These are phyloP conservation scores for Drosophila cardini DNA, from an alignment of 1,140 invertebrate species.

Conservation along the genomic window DNA sequence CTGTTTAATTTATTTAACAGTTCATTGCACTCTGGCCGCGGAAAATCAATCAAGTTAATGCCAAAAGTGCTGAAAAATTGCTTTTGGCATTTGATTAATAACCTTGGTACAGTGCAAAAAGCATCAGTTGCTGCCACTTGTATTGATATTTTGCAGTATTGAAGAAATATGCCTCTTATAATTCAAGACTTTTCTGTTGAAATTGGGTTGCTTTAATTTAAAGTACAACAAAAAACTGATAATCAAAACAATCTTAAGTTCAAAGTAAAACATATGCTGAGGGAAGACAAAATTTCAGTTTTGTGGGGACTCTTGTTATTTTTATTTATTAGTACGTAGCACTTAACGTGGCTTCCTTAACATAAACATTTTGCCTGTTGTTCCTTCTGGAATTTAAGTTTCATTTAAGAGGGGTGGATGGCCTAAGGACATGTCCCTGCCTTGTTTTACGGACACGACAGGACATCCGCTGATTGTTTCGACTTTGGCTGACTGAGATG, in stretches of 20 bases:
- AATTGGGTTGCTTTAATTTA: conserved; percentile 1
- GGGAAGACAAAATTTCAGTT: neutral
- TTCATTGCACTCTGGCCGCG: conserved; percentile 21
- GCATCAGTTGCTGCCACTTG: neutral
- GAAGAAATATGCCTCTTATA: neutral
- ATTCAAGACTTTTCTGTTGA: neutral
- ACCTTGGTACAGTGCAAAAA: neutral
- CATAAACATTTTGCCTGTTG: conserved; percentile 9
- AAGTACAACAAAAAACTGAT: neutral
- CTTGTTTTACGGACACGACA: conserved; percentile 16
- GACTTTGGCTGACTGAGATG: neutral
- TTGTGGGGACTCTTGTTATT: neutral
- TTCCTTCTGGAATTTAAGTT: conserved; percentile 3
- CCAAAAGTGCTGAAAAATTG: conserved; percentile 18
- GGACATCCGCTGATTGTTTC: conserved; percentile 13
- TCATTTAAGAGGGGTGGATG: conserved; percentile 7
- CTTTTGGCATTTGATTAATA: conserved; percentile 21
- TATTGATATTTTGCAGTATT: neutral
- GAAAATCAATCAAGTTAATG: conserved; percentile 32
- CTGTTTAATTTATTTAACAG: conserved; percentile 36
- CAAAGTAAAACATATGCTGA: neutral
- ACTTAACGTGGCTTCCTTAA: conserved; percentile 16
- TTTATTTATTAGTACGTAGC: conserved; percentile 4
- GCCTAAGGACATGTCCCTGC: conserved; percentile 5
- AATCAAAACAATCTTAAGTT: neutral